A percentile compares a stretch with the other conserved stretches of the same genome.
phyloP scores from a whole-genome alignment of 2,888 invertebrate genomes.

The Brassicogethes aeneus region DNA sequence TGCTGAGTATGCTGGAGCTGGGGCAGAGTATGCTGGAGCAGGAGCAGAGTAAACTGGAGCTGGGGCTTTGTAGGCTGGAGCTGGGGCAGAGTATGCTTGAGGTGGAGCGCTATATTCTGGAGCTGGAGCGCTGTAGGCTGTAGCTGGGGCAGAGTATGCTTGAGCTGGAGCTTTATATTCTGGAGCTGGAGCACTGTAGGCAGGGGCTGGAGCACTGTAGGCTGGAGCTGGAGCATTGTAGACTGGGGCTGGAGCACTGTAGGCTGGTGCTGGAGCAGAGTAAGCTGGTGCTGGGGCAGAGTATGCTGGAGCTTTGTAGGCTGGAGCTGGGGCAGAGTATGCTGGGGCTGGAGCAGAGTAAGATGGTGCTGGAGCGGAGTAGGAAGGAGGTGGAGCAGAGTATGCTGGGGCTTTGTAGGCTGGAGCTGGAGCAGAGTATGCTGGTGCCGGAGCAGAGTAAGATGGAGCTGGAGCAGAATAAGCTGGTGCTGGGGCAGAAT shows the following conservation, averaged over 20 bases:
- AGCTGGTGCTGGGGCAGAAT: constrained; percentile 17
- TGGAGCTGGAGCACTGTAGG: constrained; percentile 17
- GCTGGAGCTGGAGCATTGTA: constrained; percentile 14
- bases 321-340: constrained; percentile 15
- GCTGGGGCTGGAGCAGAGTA: constrained; percentile 14
- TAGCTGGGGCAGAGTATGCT: constrained; percentile 17
- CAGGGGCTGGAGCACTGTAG: constrained; percentile 14
- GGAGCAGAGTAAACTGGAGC: constrained; percentile 16
- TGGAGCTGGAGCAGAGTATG: constrained; percentile 12
- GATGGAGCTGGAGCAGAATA: constrained; percentile 14
- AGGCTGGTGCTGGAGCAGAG: constrained; percentile 14
- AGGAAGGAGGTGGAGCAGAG: constrained; percentile 12
- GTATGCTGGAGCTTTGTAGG: constrained; percentile 7
- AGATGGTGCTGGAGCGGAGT: constrained; percentile 10
- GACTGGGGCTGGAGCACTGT: constrained; percentile 9
- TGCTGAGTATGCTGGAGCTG: constrained; percentile 1
- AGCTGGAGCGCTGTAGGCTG: constrained; percentile 9
- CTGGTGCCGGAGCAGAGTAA: constrained; percentile 10
- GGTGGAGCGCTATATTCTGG: constrained; percentile 8
- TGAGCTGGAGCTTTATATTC: constrained; percentile 10
- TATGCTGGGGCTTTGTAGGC: constrained; percentile 13
- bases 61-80: constrained; percentile 13
- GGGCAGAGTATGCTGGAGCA: constrained; percentile 5
- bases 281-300: constrained; percentile 15
- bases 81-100: constrained; percentile 11